Conservation (phyloP, 2,888 invertebrate species). For the Meteorus colon region DNA sequence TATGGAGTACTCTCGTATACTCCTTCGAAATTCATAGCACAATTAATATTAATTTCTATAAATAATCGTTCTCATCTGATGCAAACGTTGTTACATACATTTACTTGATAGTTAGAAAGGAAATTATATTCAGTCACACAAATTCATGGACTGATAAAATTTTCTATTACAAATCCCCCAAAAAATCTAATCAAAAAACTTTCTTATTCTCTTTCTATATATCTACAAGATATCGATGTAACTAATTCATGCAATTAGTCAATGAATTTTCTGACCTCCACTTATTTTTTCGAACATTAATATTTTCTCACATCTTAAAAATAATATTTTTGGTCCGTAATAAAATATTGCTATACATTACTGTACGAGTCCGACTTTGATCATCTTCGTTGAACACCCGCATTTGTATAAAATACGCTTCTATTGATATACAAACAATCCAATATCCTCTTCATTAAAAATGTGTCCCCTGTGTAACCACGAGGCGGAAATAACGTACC, state of each 20-base stretch:
- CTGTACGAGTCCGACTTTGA: slow-evolving; percentile 35
- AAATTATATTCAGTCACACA: background rate
- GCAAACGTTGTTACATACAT: background rate
- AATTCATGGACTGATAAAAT: background rate
- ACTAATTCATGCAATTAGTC: background rate
- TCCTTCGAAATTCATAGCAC: background rate
- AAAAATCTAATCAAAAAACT: background rate
- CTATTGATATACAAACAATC: background rate
- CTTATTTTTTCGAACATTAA: background rate
- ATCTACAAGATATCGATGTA: background rate
- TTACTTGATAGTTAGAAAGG: background rate
- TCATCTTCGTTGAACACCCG: slow-evolving; percentile 9
- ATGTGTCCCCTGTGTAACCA: background rate
- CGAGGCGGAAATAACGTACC: slow-evolving; percentile 38
- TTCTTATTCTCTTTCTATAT: too few relatives aligned
- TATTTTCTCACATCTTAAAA: slow-evolving; percentile 38
- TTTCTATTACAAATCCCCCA: background rate
- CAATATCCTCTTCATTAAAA: background rate
- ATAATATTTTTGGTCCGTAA: slow-evolving; percentile 52
- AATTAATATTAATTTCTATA: background rate
- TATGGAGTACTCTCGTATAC: background rate
- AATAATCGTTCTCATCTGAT: background rate
- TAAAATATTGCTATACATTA: slow-evolving; percentile 50
- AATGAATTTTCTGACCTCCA: background rate
- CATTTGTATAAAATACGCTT: slow-evolving; percentile 21